These are phyloP conservation scores for Macrotrachela quadricornifera DNA, from an alignment of 1,140 invertebrate species.

Conservation along the genomic window DNA sequence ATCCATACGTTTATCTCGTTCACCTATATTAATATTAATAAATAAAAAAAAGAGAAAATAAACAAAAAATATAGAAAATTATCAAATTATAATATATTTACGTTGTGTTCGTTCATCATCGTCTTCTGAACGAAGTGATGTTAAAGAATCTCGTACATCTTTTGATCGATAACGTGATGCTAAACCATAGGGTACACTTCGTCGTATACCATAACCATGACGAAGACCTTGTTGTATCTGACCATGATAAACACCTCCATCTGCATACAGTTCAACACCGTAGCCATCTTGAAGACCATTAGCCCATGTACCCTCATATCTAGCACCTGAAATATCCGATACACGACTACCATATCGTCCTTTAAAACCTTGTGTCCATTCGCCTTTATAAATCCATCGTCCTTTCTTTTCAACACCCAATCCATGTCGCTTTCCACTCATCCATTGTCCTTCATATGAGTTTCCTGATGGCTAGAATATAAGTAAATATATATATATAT, in stretches of 20 bases:
- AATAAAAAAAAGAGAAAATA: too few species aligned
- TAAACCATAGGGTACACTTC: constrained; percentile 72
- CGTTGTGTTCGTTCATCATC: constrained; percentile 7
- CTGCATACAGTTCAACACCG: constrained; percentile 95
- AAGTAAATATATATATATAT: too few species aligned
- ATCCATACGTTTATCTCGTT: constrained; percentile 61
- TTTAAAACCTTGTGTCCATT: constrained; percentile 99
- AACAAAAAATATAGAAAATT: too few species aligned
- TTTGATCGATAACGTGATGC: constrained; percentile 44
- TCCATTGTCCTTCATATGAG: constrained; percentile 93
- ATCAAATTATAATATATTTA: too few species aligned
- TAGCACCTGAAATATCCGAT: constrained; percentile 74
- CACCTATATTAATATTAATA: constrained; percentile 19
- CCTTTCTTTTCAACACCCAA: constrained; percentile 85
- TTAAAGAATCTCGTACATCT: constrained; percentile 53
- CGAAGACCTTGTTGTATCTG: constrained; percentile 94
- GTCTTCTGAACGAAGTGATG: constrained; percentile 47
- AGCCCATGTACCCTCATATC: constrained; percentile 98
- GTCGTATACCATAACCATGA: constrained; percentile 88
- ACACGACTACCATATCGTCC: constrained; percentile 90
- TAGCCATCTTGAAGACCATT: constrained; percentile 95
- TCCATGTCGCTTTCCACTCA: constrained; percentile 93
- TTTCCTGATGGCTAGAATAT: constrained; percentile 39
- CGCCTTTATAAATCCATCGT: constrained; percentile 86
- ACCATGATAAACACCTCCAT: constrained; percentile 92